Evolutionary conservation across 2,113 vertebrate genomes (phyloP).

Genomic region (Aptenodytes patagonicus): DNA sequence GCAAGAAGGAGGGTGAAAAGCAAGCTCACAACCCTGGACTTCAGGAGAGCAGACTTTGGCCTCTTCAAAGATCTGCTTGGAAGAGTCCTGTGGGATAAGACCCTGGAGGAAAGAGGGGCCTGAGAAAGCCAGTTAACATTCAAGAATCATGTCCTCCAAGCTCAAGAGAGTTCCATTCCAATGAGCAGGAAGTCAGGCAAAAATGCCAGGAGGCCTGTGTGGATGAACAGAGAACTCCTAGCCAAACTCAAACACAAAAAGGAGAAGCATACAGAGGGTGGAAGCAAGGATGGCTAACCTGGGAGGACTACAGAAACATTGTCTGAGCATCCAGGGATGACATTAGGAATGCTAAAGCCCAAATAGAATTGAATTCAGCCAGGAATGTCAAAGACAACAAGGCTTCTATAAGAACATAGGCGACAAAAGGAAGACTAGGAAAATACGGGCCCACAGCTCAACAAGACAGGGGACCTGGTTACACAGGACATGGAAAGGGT

Average conservation of each 20-base stretch:
- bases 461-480: background rate
- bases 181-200: background rate
- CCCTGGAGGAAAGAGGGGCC: background rate
- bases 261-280: background rate
- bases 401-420: background rate
- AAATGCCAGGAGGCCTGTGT: background rate
- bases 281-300: background rate
- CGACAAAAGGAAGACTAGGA: background rate
- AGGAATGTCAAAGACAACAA: background rate
- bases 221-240: background rate
- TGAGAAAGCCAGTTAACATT: background rate
- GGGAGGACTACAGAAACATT: background rate
- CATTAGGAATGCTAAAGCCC: background rate
- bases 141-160: background rate
- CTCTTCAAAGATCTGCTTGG: background rate
- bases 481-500: background rate
- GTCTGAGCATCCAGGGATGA: background rate
- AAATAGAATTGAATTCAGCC: background rate
- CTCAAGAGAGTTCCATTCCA: background rate
- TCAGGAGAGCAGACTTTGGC: background rate
- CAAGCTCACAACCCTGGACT: background rate
- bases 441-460: background rate
- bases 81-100: background rate
- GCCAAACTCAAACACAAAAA: background rate
- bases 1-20: background rate